phyloP scores from a whole-genome alignment of 1,140 invertebrate genomes.

The fruit fly (Drosophila melanogaster) region Release_6_plus_ISO1_MT NT_037436.4:12599501-12600000 shows the following conservation, averaged over 20 bases:
- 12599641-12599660: conserved; percentile 55
- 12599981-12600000: no score
- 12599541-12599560: conserved; percentile 79
- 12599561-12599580: conserved; percentile 79
- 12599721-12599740: conserved; percentile 63
- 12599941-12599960: background rate
- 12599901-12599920: background rate
- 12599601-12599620: conserved; percentile 83
- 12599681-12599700: conserved; percentile 66
- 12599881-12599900: conserved; percentile 23
- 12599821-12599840: background rate
- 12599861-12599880: conserved; percentile 19
- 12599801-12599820: conserved; percentile 8
- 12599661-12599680: conserved; percentile 50
- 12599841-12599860: background rate
- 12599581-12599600: conserved; percentile 82
- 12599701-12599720: conserved; percentile 77
- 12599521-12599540: conserved; percentile 80
- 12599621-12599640: conserved; percentile 63
- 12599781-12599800: conserved; percentile 32
- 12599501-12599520: conserved; percentile 3
- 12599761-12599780: conserved; percentile 64
- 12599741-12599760: conserved; percentile 14
- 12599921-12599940: background rate
- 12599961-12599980: background rate